phyloP scores from a whole-genome alignment of 2,888 invertebrate species.

The Diaperis boleti region DNA sequence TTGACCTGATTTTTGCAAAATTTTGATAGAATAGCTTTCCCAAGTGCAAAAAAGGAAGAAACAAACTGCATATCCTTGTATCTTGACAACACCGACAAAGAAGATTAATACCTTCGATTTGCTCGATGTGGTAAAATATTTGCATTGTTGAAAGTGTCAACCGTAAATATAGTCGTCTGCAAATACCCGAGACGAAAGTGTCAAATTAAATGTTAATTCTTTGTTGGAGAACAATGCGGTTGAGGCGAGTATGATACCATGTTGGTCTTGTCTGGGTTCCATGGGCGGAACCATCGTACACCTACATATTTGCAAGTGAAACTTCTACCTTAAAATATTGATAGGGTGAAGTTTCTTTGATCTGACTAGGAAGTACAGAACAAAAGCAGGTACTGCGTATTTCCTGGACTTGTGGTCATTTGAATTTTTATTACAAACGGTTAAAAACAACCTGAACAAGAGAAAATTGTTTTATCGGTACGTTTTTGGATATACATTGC shows the following conservation, averaged over 20 bases:
- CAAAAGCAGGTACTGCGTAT: no score
- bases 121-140: not conserved
- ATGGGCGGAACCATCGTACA: slow-evolving; percentile 27
- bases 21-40: slow-evolving; percentile 2
- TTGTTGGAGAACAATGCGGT: slow-evolving; percentile 35
- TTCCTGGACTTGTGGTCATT: no score
- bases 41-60: not conserved
- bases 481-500: no score
- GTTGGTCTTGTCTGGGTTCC: slow-evolving; percentile 14
- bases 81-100: not conserved
- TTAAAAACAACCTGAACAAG: no score
- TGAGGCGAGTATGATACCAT: slow-evolving; percentile 30
- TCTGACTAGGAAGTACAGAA: not conserved
- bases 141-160: slow-evolving; percentile 21
- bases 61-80: not conserved
- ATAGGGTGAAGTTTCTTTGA: no score
- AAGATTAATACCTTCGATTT: slow-evolving; percentile 3
- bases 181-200: slow-evolving; percentile 27
- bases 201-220: slow-evolving; percentile 37
- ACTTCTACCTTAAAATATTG: not conserved
- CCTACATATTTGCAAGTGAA: slow-evolving; percentile 7
- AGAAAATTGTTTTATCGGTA: no score
- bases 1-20: no score
- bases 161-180: slow-evolving; percentile 34
- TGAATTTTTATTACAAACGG: no score